Conservation (phyloP, 2,888 invertebrate genomes). For the Alsophila aescularia region DNA sequence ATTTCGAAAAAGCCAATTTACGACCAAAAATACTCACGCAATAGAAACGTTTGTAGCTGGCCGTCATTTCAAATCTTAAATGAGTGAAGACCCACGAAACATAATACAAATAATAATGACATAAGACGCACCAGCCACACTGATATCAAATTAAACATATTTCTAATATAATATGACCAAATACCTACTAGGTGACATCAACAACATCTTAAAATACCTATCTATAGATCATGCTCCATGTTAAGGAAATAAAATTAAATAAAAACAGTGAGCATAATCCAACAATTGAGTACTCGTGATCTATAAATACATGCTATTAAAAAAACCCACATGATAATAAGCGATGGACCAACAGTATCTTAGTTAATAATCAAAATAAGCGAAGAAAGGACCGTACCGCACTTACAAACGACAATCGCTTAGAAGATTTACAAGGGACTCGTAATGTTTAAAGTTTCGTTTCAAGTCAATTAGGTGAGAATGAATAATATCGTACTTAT, state of each 20-base stretch:
- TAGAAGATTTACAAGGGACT: background rate
- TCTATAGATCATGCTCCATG: conserved; percentile 50
- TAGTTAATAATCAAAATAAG: conserved; percentile 54
- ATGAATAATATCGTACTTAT: background rate
- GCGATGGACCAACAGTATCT: conserved; percentile 61
- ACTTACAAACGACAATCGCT: conserved; percentile 43
- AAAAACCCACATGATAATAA: conserved; percentile 83
- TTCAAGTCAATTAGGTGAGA: too few relatives aligned
- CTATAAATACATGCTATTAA: conserved; percentile 76
- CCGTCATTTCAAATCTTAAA: conserved; percentile 40
- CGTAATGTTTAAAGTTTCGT: too few relatives aligned
- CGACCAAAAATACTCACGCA: conserved; percentile 1
- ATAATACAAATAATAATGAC: conserved; percentile 42
- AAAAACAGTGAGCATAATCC: conserved; percentile 61
- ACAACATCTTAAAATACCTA: conserved; percentile 26
- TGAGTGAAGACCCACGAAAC: conserved; percentile 76
- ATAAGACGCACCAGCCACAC: conserved; percentile 59
- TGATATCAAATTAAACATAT: conserved; percentile 43
- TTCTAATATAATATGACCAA: conserved; percentile 47
- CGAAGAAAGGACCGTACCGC: conserved; percentile 47
- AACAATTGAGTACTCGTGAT: conserved; percentile 48
- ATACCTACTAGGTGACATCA: conserved; percentile 36
- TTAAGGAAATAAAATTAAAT: conserved; percentile 38
- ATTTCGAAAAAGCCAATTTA: conserved; percentile 5
- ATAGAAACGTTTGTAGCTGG: conserved; percentile 28